Evolutionary conservation across 1,140 invertebrate genomes (phyloP), one percentile per base, ranked within the genome.

Genomic region (Oryzaephilus surinamensis): DNA sequence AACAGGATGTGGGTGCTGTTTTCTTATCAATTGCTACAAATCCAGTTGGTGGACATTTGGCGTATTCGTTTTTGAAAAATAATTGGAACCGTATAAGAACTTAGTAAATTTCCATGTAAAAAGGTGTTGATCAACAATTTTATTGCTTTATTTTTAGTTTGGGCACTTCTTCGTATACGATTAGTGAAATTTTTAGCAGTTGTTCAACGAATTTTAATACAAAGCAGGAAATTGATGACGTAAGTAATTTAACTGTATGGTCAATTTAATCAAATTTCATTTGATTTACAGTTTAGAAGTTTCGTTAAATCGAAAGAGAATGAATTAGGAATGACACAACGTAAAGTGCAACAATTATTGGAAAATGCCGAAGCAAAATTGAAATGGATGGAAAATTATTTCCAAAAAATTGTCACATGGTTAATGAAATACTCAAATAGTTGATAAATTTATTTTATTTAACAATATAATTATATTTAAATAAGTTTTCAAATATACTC

Each of bases 311-410:
- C 73, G 21, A 69, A 72, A 14, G 61, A 64, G 26, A 65, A 66
- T 14, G 74, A 81, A 20, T 64, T 86, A 3, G 77, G 77, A 4
- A 66, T 69, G 2, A 73, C 72, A 0, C 61, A 66, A 1, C 62
- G 85, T 34, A 76, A 81, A 2, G 73, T 85, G 0, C 70, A 80
- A 40, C 86, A 91, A 62, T 74, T 81, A 0, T 64, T 89, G 2
- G 86, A 92, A 52, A 73, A 81, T 27, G 77, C 77, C 0, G 71
- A 79, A 51, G 75, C 80, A 2, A 91, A 91, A 52, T 75, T 88
- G 0, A 68, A 76, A 32, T 93, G 87, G 87, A 77, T 84, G 69
- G 64, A 79, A 13, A 69, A 63, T 32, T 84, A 90, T 63, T 82
- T 81, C 48, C 62, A 72, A 11, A 66, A 67, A 0, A 85, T 93